Evolutionary conservation across 2,888 invertebrate genomes (phyloP).

Genomic region (Eumerus sabulonum): DNA sequence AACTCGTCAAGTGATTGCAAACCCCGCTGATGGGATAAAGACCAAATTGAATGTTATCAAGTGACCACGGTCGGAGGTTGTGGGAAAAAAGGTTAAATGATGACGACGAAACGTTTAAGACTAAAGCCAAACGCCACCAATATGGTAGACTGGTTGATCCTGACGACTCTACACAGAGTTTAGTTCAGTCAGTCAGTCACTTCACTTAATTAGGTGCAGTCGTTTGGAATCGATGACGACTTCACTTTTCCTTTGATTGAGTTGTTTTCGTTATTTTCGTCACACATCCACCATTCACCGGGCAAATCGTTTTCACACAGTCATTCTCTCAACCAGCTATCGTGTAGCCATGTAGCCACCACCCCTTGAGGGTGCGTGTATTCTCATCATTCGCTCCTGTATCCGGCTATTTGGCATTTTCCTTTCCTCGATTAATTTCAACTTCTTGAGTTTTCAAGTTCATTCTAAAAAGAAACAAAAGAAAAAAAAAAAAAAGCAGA

Average conservation of each 20-base stretch:
- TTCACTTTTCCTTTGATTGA: slow-evolving; percentile 68
- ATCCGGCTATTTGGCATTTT: slow-evolving; percentile 44
- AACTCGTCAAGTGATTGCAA: slow-evolving; percentile 30
- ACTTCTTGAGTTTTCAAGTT: slow-evolving; percentile 74
- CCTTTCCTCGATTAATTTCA: slow-evolving; percentile 57
- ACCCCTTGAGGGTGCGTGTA: slow-evolving; percentile 40
- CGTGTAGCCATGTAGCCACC: slow-evolving; percentile 9
- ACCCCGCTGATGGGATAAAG: slow-evolving; percentile 68
- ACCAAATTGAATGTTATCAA: slow-evolving; percentile 43
- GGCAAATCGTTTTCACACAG: slow-evolving; percentile 69
- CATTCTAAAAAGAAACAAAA: slow-evolving; percentile 50
- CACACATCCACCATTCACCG: slow-evolving; percentile 65
- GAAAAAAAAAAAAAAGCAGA: too few species aligned
- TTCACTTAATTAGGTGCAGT: slow-evolving; percentile 78
- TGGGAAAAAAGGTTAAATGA: slow-evolving; percentile 66
- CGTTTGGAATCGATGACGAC: slow-evolving; percentile 78
- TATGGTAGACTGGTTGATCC: too few species aligned
- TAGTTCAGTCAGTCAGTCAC: slow-evolving; percentile 70
- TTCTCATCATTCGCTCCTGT: slow-evolving; percentile 3
- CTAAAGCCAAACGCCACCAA: slow-evolving; percentile 58
- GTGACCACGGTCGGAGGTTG: slow-evolving; percentile 57
- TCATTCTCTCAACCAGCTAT: slow-evolving; percentile 36
- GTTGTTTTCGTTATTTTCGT: slow-evolving; percentile 76
- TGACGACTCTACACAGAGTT: too few species aligned
- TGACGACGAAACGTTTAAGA: slow-evolving; percentile 56